phyloP scores from a whole-genome alignment of 2,888 invertebrate species.

The Thymelicus lineola region DNA sequence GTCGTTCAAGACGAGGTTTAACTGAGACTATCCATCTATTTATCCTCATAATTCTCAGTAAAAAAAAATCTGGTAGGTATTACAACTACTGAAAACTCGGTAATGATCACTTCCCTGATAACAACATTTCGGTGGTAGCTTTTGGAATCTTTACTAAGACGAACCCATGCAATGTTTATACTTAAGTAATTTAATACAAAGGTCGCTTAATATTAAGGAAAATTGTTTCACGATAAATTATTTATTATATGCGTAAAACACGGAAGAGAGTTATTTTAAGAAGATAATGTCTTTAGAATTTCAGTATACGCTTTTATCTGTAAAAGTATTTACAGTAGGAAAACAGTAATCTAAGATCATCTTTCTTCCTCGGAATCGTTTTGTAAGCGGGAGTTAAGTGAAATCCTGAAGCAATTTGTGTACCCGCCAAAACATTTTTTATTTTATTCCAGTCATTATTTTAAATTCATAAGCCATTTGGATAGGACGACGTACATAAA shows the following conservation, averaged over 20 bases:
- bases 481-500: constrained; percentile 20
- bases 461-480: constrained; percentile 25
- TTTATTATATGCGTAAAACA: constrained; percentile 57
- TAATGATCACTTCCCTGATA: no score
- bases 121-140: no score
- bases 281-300: background rate
- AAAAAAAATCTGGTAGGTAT: no score
- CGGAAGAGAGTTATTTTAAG: background rate
- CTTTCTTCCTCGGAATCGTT: constrained; percentile 11
- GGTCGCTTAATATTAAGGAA: constrained; percentile 46
- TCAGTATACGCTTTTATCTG: constrained; percentile 3
- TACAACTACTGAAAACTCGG: no score
- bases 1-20: no score
- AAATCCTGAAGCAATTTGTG: constrained; percentile 30
- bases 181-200: no score
- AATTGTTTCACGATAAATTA: constrained; percentile 65
- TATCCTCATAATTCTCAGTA: no score
- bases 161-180: no score
- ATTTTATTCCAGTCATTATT: constrained; percentile 28
- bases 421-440: constrained; percentile 32
- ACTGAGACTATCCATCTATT: no score
- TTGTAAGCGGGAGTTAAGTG: constrained; percentile 14
- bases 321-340: constrained; percentile 7
- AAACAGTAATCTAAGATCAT: constrained; percentile 14
- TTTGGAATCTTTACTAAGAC: no score